A percentile compares a stretch with the other conserved stretches of the same genome.
Evolutionary conservation across 2,113 vertebrate species (phyloP).

Genomic region (Hydrochoerus hydrochaeris): DNA sequence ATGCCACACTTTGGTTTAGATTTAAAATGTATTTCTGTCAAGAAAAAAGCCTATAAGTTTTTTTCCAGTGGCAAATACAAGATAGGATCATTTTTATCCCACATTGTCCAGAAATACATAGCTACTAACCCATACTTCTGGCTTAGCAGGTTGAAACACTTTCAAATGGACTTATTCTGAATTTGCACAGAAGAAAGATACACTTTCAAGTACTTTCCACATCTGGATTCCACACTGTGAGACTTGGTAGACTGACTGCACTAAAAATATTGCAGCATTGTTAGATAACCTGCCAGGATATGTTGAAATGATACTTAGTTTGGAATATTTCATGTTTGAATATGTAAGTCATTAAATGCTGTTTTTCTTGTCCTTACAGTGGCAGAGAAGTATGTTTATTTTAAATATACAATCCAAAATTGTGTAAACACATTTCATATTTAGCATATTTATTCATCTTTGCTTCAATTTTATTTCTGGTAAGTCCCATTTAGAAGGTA

Average conservation of each 20-base stretch:
- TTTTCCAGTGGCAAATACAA: conserved; percentile 56
- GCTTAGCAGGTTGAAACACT: conserved; percentile 57
- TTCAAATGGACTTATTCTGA: conserved; percentile 51
- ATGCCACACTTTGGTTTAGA: conserved; percentile 45
- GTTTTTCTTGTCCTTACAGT: conserved; percentile 66
- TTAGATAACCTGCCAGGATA: conserved; percentile 69
- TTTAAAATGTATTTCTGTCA: conserved; percentile 59
- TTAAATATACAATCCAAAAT: conserved; percentile 69
- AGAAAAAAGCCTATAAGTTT: conserved; percentile 44
- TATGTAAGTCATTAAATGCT: conserved; percentile 62
- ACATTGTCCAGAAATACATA: conserved; percentile 16
- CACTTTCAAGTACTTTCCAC: conserved; percentile 57
- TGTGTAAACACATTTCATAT: conserved; percentile 43
- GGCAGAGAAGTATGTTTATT: conserved; percentile 54
- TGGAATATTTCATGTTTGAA: conserved; percentile 70
- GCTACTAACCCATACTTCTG: conserved; percentile 54
- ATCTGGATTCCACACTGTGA: conserved; percentile 68
- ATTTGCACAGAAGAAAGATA: conserved; percentile 72
- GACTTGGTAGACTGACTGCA: conserved; percentile 67
- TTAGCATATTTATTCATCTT: conserved; percentile 67
- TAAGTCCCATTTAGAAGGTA: conserved; percentile 62
- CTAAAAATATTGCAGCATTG: conserved; percentile 59
- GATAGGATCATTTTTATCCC: conserved; percentile 54
- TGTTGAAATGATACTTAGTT: conserved; percentile 65
- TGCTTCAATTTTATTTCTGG: conserved; percentile 67